These are phyloP conservation scores for Petrocephalus schoutedeni DNA, from an alignment of 2,797 vertebrate species.

Conservation along the genomic window DNA sequence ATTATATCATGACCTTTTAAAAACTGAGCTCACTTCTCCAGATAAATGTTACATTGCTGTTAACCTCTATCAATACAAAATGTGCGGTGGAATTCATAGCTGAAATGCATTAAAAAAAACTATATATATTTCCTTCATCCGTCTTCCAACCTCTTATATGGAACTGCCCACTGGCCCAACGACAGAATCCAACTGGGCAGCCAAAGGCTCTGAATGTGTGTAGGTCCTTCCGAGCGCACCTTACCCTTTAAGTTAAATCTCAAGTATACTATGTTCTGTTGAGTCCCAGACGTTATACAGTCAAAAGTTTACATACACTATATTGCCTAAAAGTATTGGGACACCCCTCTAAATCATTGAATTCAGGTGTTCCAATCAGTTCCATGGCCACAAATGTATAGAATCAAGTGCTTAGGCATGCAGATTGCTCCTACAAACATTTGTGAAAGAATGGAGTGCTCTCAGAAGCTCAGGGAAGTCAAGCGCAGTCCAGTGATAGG, in stretches of 20 bases:
- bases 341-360: no score
- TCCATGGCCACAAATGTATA: no score
- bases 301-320: no score
- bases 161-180: background rate
- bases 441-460: no score
- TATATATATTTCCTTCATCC: background rate
- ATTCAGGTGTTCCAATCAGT: no score
- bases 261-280: no score
- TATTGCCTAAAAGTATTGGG: no score
- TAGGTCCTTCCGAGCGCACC: background rate
- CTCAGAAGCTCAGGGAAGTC: no score
- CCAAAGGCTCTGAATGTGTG: background rate
- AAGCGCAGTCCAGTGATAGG: no score
- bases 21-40: background rate
- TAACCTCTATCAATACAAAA: background rate
- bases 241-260: background rate
- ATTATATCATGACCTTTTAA: background rate
- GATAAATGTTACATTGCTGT: background rate
- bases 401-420: no score
- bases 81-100: background rate
- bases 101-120: background rate
- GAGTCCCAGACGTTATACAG: no score
- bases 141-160: background rate
- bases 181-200: background rate
- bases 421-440: no score